Base-by-base conservation (phyloP, 2,888 invertebrate species). In the Spilosoma lubricipeda region DNA sequence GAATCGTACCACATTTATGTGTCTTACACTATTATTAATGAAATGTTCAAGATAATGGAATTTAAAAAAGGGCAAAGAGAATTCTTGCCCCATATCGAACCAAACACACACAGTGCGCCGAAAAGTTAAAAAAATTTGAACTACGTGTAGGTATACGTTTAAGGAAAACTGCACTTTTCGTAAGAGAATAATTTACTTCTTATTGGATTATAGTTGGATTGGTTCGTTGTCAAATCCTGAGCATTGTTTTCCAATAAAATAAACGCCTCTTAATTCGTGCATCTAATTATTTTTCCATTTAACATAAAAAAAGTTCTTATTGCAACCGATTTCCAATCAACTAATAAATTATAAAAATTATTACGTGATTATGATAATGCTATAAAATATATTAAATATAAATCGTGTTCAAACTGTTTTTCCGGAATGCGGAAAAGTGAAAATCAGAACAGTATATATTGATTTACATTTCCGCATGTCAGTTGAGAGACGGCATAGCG, bases 341-440 rank as follows among this genome's bases (percentile, higher is more conserved):
- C 56, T 27, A 56, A n/a, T 13, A 56, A 63, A 27, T 0, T 18
- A 1, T 15, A 63, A 15, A 63, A 13, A 30, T 7, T 30, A 15
- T 63, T 63, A 15, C 15, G 30, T 63, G 5, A 63, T 36, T 65
- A 36, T 65, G 65, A 65, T 63, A 65, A 36, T 65, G 33, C 20
- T 36, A 13, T 20, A 20, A 36, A 20, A 65, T 8, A 33, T 2
- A 36, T 9, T 70, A 33, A 74, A 72, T 68, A 77, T 72, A 36
- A 64, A 36, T 33, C 68, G 56, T 69, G 7, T 20, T 9, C 36
- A n/a, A 23, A 9, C 18, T 8, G 33, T 9, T 64, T 69, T 70
- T 20, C 11, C 23, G 67, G 72, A 80, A 84, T 74, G 82, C 83
- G 85, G 82, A 82, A 82, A 82, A 30, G 59, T 68, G 23, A 71